Percentiles rank a stretch among this genome's conserved stretches.
Conservation (phyloP, 2,888 invertebrate species). For the Parapristionchus giblindavisi region DNA sequence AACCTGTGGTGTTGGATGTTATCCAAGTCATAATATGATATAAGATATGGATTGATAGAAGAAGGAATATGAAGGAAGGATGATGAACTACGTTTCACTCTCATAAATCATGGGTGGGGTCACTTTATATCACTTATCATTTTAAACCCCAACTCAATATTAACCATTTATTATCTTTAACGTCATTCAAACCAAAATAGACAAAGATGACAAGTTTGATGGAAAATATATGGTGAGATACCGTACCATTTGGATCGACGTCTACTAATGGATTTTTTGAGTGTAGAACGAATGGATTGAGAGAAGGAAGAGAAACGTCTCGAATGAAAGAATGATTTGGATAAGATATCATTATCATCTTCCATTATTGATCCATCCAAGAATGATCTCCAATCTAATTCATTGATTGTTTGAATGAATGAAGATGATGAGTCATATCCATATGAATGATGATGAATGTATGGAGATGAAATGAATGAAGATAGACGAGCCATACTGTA, state of each 20-base stretch:
- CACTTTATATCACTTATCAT: neutral
- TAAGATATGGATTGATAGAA: too few relatives aligned
- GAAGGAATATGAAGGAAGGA: too few relatives aligned
- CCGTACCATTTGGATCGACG: too few relatives aligned
- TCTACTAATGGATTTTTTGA: slow-evolving; percentile 20
- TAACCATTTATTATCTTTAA: neutral
- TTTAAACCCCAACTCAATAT: neutral
- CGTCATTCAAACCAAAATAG: neutral
- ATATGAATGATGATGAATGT: slow-evolving; percentile 1
- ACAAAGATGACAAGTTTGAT: too few relatives aligned
- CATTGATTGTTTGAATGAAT: neutral
- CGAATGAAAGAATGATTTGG: slow-evolving; percentile 12
- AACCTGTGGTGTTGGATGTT: too few relatives aligned
- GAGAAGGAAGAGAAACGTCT: neutral
- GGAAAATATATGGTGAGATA: too few relatives aligned
- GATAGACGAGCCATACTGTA: neutral
- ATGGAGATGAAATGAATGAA: neutral
- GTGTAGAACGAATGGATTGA: slow-evolving; percentile 14
- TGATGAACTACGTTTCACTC: too few relatives aligned
- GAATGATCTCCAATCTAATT: slow-evolving; percentile 7
- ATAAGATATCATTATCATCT: neutral
- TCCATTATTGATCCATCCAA: neutral
- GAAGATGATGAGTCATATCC: slow-evolving; percentile 11
- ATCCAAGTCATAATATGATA: too few relatives aligned
- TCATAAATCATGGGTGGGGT: too few relatives aligned